Percentiles rank a stretch among this genome's conserved stretches.
These are phyloP conservation scores for Zoanthus sociatus DNA, from an alignment of 92 coral and sea anemone species.

Conservation along the genomic window DNA sequence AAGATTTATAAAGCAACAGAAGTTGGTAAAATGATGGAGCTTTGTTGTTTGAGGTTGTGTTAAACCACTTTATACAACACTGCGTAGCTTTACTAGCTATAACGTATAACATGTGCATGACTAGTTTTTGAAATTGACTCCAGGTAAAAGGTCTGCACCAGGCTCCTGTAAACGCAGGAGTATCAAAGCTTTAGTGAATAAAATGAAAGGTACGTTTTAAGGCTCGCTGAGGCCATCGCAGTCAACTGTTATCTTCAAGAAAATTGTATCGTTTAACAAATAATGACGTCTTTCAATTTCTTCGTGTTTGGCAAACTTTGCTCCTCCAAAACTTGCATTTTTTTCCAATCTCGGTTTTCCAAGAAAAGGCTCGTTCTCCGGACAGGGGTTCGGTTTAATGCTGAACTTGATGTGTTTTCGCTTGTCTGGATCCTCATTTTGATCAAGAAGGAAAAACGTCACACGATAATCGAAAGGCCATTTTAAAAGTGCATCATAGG, in stretches of 20 bases:
- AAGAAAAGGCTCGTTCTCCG: slow-evolving; percentile 95
- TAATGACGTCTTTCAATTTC: slow-evolving; percentile 87
- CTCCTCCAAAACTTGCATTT: slow-evolving; percentile 98
- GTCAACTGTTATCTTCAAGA: slow-evolving; percentile 86
- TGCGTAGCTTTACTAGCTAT: too few relatives aligned
- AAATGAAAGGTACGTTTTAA: slow-evolving; percentile 21
- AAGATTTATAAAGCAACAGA: too few relatives aligned
- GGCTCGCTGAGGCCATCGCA: slow-evolving; percentile 96
- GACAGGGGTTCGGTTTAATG: slow-evolving; percentile 96
- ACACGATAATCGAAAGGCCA: slow-evolving; percentile 99
- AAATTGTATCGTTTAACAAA: slow-evolving; percentile 82
- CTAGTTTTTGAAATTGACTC: too few relatives aligned
- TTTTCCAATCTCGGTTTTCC: slow-evolving; percentile 97
- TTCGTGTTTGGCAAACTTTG: slow-evolving; percentile 94
- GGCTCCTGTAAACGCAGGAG: too few relatives aligned
- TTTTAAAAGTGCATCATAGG: slow-evolving; percentile 87
- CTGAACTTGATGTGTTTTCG: slow-evolving; percentile 96
- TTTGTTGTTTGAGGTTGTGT: too few relatives aligned
- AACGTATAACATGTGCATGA: too few relatives aligned
- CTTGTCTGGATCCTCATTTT: slow-evolving; percentile 74
- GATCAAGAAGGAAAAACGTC: slow-evolving; percentile 87
- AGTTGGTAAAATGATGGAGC: too few relatives aligned
- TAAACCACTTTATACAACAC: too few relatives aligned
- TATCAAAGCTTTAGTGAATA: slow-evolving; percentile 32
- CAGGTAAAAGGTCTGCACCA: too few relatives aligned